phyloP scores from a whole-genome alignment of 1,140 invertebrate genomes.

The Protaetia brevitarsis region DNA sequence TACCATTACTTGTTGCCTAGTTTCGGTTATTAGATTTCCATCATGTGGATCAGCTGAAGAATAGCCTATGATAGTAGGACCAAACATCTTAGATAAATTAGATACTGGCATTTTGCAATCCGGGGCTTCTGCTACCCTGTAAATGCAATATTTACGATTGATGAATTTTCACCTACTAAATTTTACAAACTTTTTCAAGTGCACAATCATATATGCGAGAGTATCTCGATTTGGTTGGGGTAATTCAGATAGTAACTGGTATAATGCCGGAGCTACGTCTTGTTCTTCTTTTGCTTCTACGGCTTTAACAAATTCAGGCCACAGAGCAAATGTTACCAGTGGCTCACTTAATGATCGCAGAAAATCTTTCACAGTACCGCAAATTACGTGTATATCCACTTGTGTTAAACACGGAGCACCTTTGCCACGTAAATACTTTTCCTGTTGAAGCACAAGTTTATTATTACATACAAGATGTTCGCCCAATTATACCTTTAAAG shows the following conservation, averaged over 20 bases:
- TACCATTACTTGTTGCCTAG: constrained; percentile 60
- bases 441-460: constrained; percentile 43
- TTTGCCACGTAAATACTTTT: constrained; percentile 73
- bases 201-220: constrained; percentile 78
- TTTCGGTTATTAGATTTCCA: constrained; percentile 61
- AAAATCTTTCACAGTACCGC: constrained; percentile 85
- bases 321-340: constrained; percentile 70
- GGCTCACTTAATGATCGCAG: constrained; percentile 78
- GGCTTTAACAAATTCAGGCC: constrained; percentile 76
- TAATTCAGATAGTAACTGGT: constrained; percentile 67
- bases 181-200: constrained; percentile 75
- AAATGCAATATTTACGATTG: constrained; percentile 24
- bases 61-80: constrained; percentile 80
- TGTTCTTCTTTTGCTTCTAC: constrained; percentile 50
- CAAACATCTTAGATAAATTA: constrained; percentile 80
- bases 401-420: constrained; percentile 68
- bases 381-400: constrained; percentile 76
- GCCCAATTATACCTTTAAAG: constrained; percentile 63
- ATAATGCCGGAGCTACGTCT: constrained; percentile 53
- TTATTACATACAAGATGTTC: no score
- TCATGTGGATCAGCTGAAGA: constrained; percentile 65
- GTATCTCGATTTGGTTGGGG: constrained; percentile 86
- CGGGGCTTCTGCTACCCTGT: constrained; percentile 64
- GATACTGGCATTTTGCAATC: constrained; percentile 76
- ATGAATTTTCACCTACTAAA: background rate